Percentiles rank a stretch among this genome's conserved stretches.
These are phyloP conservation scores for Nezara viridula DNA, from an alignment of 2,888 invertebrate genomes.

Conservation along the genomic window DNA sequence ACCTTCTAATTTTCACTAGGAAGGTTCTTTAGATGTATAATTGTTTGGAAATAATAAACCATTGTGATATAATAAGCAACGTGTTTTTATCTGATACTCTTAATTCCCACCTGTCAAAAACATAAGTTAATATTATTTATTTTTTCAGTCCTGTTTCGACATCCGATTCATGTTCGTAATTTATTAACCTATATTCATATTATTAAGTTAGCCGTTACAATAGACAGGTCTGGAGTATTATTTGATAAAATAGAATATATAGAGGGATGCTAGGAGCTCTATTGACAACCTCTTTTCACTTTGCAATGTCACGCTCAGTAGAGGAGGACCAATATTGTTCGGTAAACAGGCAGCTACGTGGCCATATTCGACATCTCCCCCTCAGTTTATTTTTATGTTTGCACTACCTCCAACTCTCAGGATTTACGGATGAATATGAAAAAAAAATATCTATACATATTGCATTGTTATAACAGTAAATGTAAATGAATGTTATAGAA, in stretches of 20 bases:
- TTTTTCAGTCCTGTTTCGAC: too few species aligned
- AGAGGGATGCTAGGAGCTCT: not conserved
- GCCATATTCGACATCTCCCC: constrained; percentile 8
- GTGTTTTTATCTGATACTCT: too few species aligned
- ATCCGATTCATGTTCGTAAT: too few species aligned
- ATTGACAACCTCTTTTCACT: constrained; percentile 31
- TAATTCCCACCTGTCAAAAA: too few species aligned
- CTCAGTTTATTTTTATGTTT: constrained; percentile 7
- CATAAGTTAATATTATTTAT: too few species aligned
- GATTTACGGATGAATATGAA: not conserved
- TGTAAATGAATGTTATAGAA: too few species aligned
- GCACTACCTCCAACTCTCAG: not conserved
- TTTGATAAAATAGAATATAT: not conserved
- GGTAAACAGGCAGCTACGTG: constrained; percentile 38
- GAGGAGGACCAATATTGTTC: constrained; percentile 20
- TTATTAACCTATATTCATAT: too few species aligned
- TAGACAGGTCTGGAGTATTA: not conserved
- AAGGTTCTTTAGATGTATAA: too few species aligned
- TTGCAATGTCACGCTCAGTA: not conserved
- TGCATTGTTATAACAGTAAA: too few species aligned
- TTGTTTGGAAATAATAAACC: too few species aligned
- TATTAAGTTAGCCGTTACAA: not conserved
- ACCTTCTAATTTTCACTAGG: too few species aligned
- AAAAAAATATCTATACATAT: not conserved
- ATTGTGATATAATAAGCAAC: too few species aligned